phyloP scores from a whole-genome alignment of 2,113 vertebrate genomes.

The Sebastes schlegelii region DNA sequence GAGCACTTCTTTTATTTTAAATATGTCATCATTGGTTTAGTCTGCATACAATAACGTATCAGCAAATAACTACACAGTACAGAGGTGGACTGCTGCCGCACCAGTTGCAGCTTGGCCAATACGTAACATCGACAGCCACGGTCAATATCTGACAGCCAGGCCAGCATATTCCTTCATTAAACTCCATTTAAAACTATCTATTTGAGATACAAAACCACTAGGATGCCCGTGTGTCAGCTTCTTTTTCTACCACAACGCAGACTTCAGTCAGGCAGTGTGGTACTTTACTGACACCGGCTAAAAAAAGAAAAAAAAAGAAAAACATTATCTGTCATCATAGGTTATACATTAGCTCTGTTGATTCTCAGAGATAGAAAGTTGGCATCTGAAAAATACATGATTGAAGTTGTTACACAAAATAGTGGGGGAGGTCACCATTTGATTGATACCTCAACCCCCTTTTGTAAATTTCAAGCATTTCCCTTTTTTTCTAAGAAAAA shows the following conservation, averaged over 20 bases:
- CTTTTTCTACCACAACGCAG: slow-evolving; percentile 41
- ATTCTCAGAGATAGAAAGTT: slow-evolving; percentile 72
- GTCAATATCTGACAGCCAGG: slow-evolving; percentile 65
- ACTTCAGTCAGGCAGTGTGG: slow-evolving; percentile 61
- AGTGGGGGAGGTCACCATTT: slow-evolving; percentile 50
- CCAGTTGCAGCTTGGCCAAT: slow-evolving; percentile 59
- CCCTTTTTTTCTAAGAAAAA: slow-evolving; percentile 24
- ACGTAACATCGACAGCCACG: slow-evolving; percentile 65
- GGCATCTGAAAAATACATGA: slow-evolving; percentile 76
- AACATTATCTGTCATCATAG: slow-evolving; percentile 33
- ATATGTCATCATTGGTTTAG: slow-evolving; percentile 78
- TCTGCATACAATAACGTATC: slow-evolving; percentile 71
- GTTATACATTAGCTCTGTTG: slow-evolving; percentile 44
- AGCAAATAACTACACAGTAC: slow-evolving; percentile 78
- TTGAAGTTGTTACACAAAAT: slow-evolving; percentile 70
- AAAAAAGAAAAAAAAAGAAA: slow-evolving; percentile 12
- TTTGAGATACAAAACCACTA: slow-evolving; percentile 73
- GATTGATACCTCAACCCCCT: slow-evolving; percentile 35
- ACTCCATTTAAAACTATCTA: slow-evolving; percentile 74
- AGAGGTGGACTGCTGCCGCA: slow-evolving; percentile 62
- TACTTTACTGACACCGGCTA: slow-evolving; percentile 48
- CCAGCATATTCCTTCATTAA: slow-evolving; percentile 55
- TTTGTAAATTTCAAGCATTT: slow-evolving; percentile 68
- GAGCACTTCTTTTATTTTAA: slow-evolving; percentile 81
- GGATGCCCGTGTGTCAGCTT: slow-evolving; percentile 43